Base-by-base conservation (phyloP, 2,797 vertebrate species). In the Pitangus sulphuratus region DNA sequence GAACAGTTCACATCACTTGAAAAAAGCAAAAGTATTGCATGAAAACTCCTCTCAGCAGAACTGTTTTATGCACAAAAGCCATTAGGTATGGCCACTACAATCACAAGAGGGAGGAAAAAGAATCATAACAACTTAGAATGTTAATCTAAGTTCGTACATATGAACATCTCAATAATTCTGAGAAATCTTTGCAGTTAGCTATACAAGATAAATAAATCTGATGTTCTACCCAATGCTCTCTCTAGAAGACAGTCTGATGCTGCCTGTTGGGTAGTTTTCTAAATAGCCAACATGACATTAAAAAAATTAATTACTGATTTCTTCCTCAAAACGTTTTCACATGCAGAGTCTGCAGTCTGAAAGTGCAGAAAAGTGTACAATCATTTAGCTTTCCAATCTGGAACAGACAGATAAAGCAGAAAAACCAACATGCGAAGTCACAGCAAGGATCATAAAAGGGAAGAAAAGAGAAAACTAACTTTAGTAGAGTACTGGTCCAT, bases 281-380 rank as follows among this genome's bases (percentile, higher is more conserved):
- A 96, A 97, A 89, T 51, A 95, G 95, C 78, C 85, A 93, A 96
- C 40, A 2, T 77, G 86, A 80, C 53, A 72, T 69, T 84, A 94
- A 24, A 93, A 92, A 95, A 95, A 53, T 72, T 88, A 45, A 26
- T 61, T 75, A 92, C 53, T 71, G 24, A 93, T 71, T 88, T 93
- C 53, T 95, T 93, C 77, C 93, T 97, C 93, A 85, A 85, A 81
- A 90, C 42, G 74, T 94, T 96, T 97, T 91, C 90, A 96, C 93
- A 93, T 78, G 94, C 95, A 95, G 92, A 95, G 71, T 84, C 93
- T 97, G 87, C 81, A 95, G 87, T 92, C 82, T 86, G 86, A 94
- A 96, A 96, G 90, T 90, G 85, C 87, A 97, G 95, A 94, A 82
- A 96, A 95, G 79, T 81, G 70, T 96, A 97, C 66, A 97, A 96